Percentiles rank a stretch among this genome's conserved stretches.
Conservation (phyloP, 2,888 invertebrate genomes). For the Lepidochrysops patricia region DNA sequence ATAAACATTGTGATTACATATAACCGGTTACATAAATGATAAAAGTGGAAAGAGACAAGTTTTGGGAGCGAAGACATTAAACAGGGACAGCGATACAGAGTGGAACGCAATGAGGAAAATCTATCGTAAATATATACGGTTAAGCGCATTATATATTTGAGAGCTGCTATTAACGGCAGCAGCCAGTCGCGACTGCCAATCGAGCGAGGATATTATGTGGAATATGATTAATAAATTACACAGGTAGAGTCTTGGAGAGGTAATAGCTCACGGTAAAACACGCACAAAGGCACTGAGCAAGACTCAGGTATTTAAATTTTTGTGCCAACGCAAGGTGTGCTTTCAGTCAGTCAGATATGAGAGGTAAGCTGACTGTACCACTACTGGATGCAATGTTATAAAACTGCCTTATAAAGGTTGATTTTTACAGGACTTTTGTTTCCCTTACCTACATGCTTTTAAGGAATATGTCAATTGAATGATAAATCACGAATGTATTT, state of each 20-base stretch:
- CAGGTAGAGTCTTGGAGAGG: background rate
- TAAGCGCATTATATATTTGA: slow-evolving; percentile 25
- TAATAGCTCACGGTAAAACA: no score
- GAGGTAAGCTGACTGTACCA: no score
- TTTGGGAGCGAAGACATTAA: slow-evolving; percentile 24
- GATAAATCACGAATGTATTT: no score
- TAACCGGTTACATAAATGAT: slow-evolving; percentile 18
- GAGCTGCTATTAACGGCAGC: slow-evolving; percentile 22
- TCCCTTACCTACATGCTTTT: no score
- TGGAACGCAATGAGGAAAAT: slow-evolving; percentile 55
- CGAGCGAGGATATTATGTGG: background rate
- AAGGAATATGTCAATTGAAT: no score
- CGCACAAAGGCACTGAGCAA: no score
- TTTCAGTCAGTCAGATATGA: no score
- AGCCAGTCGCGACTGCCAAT: slow-evolving; percentile 12
- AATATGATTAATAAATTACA: slow-evolving; percentile 4
- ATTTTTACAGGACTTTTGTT: no score
- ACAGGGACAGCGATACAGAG: slow-evolving; percentile 33
- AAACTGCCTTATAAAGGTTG: no score
- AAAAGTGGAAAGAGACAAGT: slow-evolving; percentile 19
- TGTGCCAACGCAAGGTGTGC: no score
- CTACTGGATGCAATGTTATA: no score
- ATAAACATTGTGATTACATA: background rate
- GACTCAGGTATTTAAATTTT: no score
- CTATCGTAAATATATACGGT: slow-evolving; percentile 29